Conservation (phyloP, 2,888 invertebrate genomes). For the Vesta saturnalis region DNA sequence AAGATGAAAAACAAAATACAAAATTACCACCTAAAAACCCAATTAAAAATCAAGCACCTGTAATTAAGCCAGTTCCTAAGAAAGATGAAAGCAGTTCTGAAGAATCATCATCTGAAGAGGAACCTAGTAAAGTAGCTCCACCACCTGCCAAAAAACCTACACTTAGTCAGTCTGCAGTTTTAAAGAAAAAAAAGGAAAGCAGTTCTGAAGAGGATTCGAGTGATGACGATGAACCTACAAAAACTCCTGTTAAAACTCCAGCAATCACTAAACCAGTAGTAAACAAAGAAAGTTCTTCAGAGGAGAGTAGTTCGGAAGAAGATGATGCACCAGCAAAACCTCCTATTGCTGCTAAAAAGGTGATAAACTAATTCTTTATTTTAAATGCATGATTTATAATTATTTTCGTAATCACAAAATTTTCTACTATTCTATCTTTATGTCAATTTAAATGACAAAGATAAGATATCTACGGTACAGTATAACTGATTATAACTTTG, state of each 20-base stretch:
- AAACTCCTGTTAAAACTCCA: conserved; percentile 41
- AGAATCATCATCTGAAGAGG: conserved; percentile 57
- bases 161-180: conserved; percentile 27
- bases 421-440: no score
- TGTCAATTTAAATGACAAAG: no score
- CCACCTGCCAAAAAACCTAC: conserved; percentile 40
- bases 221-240: conserved; percentile 49
- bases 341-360: conserved; percentile 8
- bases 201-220: conserved; percentile 45
- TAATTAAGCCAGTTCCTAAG: conserved; percentile 42
- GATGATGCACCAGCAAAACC: conserved; percentile 47
- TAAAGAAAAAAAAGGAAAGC: conserved; percentile 42
- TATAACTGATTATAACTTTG: no score
- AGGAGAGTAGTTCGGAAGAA: conserved; percentile 57
- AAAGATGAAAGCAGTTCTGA: conserved; percentile 38
- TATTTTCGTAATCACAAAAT: no score
- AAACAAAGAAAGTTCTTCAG: conserved; percentile 37
- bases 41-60: conserved; percentile 20
- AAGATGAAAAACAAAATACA: not conserved
- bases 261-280: conserved; percentile 39
- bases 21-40: not conserved
- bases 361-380: no score
- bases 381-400: no score
- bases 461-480: no score
- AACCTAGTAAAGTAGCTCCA: conserved; percentile 49